A percentile compares a stretch with the other conserved stretches of the same genome.
These are phyloP conservation scores for Xerus inauris DNA, from an alignment of 2,113 vertebrate species.

Conservation along the genomic window DNA sequence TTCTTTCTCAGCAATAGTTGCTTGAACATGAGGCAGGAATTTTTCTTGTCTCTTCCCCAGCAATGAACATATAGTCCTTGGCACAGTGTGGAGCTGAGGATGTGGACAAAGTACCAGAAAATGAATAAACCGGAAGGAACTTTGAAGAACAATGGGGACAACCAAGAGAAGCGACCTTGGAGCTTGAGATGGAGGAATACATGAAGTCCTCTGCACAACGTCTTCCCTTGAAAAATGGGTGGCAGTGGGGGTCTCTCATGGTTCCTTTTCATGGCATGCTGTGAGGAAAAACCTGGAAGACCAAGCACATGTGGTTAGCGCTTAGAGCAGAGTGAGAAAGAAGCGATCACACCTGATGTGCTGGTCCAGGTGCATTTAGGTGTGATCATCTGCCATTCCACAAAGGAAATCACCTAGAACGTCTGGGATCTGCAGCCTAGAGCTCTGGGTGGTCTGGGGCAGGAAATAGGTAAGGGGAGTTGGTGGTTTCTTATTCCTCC, in stretches of 20 bases:
- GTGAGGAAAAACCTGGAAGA: accelerated
- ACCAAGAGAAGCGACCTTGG: neutral
- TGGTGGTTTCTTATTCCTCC: neutral
- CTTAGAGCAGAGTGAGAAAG: neutral
- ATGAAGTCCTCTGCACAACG: neutral
- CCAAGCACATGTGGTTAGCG: neutral
- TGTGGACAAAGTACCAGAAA: accelerated
- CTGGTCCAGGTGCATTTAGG: too few species aligned
- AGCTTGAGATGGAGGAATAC: neutral
- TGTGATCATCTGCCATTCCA: neutral
- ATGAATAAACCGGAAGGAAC: neutral
- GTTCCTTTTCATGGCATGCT: neutral
- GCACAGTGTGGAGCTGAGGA: too few species aligned
- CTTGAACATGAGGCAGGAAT: neutral
- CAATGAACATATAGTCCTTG: accelerated
- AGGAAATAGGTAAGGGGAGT: neutral
- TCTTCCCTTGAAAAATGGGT: neutral
- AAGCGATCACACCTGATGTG: too few species aligned
- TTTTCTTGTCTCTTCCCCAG: neutral
- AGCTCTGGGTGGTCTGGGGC: neutral
- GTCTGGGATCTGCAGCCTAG: accelerated
- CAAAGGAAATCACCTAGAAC: neutral
- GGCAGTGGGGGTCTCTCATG: neutral
- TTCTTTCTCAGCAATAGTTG: too few species aligned
- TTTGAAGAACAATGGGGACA: too few species aligned